Conservation (phyloP, 2,113 vertebrate species). For the Reinhardtius hippoglossoides region DNA sequence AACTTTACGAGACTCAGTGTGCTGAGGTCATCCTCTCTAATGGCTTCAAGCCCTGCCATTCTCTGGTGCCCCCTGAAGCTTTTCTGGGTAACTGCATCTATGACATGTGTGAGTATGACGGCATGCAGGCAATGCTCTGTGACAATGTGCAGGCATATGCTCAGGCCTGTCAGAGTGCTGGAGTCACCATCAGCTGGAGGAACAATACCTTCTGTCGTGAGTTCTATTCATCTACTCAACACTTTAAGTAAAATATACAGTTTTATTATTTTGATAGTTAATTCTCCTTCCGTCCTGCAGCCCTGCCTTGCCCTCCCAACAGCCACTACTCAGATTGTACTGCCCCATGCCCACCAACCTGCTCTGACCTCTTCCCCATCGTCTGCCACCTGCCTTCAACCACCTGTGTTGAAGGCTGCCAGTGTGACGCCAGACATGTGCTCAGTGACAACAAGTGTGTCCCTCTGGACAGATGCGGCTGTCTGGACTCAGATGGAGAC, state of each 20-base stretch:
- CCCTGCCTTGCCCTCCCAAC: slow-evolving; percentile 81
- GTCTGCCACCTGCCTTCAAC: slow-evolving; percentile 76
- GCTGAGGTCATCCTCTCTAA: slow-evolving; percentile 59
- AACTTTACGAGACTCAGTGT: slow-evolving; percentile 67
- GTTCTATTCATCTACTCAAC: slow-evolving; percentile 36
- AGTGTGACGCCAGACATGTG: slow-evolving; percentile 81
- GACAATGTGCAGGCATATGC: slow-evolving; percentile 84
- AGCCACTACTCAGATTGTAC: slow-evolving; percentile 85
- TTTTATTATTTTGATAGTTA: background rate
- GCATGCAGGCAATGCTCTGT: slow-evolving; percentile 82
- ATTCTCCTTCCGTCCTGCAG: slow-evolving; percentile 60
- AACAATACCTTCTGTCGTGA: slow-evolving; percentile 89
- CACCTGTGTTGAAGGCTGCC: slow-evolving; percentile 85
- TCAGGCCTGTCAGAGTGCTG: slow-evolving; percentile 82
- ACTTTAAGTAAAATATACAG: accelerated
- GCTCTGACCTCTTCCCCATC: slow-evolving; percentile 83
- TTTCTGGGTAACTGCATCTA: slow-evolving; percentile 83
- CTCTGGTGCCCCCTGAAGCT: slow-evolving; percentile 59
- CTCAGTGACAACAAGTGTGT: slow-evolving; percentile 84
- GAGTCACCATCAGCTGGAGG: slow-evolving; percentile 85
- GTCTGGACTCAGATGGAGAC: slow-evolving; percentile 69
- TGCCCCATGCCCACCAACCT: slow-evolving; percentile 83
- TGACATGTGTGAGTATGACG: slow-evolving; percentile 85
- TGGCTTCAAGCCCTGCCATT: slow-evolving; percentile 80
- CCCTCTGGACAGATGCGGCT: slow-evolving; percentile 79